Conservation (phyloP, 2,888 invertebrate genomes). For the Argyresthia goedartella region DNA sequence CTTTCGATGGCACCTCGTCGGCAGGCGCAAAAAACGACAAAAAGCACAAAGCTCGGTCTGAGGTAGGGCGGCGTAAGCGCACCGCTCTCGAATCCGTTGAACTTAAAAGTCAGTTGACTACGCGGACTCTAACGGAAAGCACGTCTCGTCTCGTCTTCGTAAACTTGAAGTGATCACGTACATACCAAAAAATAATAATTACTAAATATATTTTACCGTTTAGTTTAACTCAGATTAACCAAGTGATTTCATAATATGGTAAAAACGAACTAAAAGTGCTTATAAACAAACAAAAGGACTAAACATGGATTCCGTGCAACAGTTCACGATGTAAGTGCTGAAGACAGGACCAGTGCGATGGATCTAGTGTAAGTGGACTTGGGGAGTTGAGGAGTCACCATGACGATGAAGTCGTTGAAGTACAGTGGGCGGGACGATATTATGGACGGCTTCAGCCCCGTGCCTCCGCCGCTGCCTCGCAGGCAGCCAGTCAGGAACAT, state of each 20-base stretch:
- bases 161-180: not conserved
- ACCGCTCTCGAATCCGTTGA: not conserved
- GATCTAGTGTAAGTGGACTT: constrained; percentile 41
- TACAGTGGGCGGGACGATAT: constrained; percentile 67
- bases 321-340: constrained; percentile 46
- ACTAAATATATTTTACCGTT: too few relatives aligned
- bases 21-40: constrained; percentile 50
- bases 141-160: constrained; percentile 14
- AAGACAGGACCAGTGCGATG: constrained; percentile 37
- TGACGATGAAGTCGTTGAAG: constrained; percentile 75
- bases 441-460: constrained; percentile 69
- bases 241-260: too few relatives aligned
- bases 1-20: constrained; percentile 65
- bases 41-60: constrained; percentile 59
- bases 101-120: constrained; percentile 39
- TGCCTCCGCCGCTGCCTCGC: constrained; percentile 74
- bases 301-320: constrained; percentile 1
- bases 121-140: constrained; percentile 28
- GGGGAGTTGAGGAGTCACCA: constrained; percentile 31
- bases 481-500: constrained; percentile 74
- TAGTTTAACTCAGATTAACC: not conserved
- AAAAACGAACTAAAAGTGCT: too few relatives aligned
- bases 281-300: not conserved
- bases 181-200: not conserved
- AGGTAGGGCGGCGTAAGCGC: constrained; percentile 38